Conservation (phyloP, 1,140 invertebrate genomes). For the Dysdera silvatica region DNA sequence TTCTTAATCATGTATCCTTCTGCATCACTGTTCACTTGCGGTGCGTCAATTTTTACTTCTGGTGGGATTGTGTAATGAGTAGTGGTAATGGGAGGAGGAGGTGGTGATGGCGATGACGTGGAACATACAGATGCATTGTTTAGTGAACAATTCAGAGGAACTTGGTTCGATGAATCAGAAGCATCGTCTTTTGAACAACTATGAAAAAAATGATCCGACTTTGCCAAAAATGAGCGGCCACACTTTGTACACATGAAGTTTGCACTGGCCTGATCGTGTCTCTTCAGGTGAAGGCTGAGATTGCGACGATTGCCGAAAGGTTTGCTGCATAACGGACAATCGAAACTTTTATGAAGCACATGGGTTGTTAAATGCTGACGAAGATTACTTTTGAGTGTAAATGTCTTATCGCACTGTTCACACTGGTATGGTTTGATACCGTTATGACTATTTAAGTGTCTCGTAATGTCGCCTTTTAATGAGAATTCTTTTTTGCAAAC, state of each 20-base stretch:
- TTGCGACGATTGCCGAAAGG: slow-evolving; percentile 24
- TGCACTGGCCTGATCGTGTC: slow-evolving; percentile 23
- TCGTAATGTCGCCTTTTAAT: slow-evolving; percentile 19
- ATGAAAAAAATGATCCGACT: slow-evolving; percentile 28
- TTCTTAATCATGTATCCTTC: background rate
- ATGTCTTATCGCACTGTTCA: slow-evolving; percentile 22
- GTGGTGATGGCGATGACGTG: slow-evolving; percentile 7
- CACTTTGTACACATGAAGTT: slow-evolving; percentile 29
- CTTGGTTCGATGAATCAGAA: background rate
- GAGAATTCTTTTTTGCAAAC: slow-evolving; percentile 21
- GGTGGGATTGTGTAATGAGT: background rate
- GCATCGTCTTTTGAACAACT: slow-evolving; percentile 3
- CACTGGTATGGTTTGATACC: slow-evolving; percentile 23
- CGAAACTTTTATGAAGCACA: slow-evolving; percentile 10
- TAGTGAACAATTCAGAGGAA: background rate
- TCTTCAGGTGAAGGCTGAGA: slow-evolving; percentile 12
- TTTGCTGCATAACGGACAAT: slow-evolving; percentile 22
- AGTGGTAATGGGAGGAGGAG: slow-evolving; percentile 2
- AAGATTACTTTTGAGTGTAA: slow-evolving; percentile 24
- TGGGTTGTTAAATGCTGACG: slow-evolving; percentile 22
- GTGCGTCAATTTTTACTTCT: background rate
- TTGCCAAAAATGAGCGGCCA: slow-evolving; percentile 23
- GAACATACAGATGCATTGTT: background rate
- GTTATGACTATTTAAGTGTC: slow-evolving; percentile 24
- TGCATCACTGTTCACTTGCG: slow-evolving; percentile 18